Percentiles rank a stretch among this genome's conserved stretches.
Conservation (phyloP, 2,888 invertebrate genomes). For the Patella depressa region DNA sequence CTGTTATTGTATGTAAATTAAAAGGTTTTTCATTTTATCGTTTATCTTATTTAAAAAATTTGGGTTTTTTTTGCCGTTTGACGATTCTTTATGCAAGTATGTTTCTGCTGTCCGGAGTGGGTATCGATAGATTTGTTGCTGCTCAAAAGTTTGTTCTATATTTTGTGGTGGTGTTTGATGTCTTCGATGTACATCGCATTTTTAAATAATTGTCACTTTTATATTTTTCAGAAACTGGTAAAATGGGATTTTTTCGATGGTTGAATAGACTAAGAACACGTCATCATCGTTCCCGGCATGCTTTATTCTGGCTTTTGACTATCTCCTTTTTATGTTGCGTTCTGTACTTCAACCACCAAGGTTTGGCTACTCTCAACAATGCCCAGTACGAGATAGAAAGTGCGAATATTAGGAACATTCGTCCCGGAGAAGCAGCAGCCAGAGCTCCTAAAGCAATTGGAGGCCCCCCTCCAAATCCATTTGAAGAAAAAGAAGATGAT, state of each 20-base stretch:
- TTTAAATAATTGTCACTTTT: background rate
- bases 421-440: background rate
- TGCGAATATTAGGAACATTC: background rate
- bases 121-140: too few relatives aligned
- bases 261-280: slow-evolving; percentile 1
- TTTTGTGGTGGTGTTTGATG: too few relatives aligned
- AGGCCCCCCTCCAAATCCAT: background rate
- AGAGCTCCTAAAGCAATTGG: background rate
- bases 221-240: slow-evolving; percentile 3
- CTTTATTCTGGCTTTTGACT: background rate
- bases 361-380: background rate
- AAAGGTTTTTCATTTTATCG: too few relatives aligned
- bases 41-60: too few relatives aligned
- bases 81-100: too few relatives aligned
- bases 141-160: too few relatives aligned
- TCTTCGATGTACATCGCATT: too few relatives aligned
- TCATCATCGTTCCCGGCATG: background rate
- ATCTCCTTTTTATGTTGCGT: background rate
- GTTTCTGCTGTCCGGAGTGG: too few relatives aligned
- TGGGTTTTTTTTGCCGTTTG: too few relatives aligned
- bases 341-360: background rate
- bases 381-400: background rate
- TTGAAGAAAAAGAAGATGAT: slow-evolving; percentile 29
- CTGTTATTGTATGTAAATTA: too few relatives aligned
- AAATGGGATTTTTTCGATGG: background rate